Base-by-base conservation (phyloP, 2,888 invertebrate genomes). In the Apodemia duryi region DNA sequence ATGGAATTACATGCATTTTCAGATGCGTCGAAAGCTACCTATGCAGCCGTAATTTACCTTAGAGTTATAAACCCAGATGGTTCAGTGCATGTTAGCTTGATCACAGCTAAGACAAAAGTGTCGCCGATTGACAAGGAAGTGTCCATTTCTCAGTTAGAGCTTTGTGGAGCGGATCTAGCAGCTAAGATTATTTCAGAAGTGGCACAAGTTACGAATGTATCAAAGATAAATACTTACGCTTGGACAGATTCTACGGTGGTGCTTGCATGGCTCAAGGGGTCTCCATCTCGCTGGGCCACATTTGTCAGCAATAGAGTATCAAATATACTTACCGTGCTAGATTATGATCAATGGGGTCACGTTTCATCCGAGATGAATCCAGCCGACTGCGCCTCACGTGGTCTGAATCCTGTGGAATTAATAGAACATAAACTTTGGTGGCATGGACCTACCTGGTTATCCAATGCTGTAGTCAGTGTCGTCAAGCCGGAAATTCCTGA, bases 311-410 rank as follows among this genome's bases (percentile, higher is more conserved):
- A 71, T 32, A n/a, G 70, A 28, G 65, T 73, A 0, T 67, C 71
- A 0, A 71, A 70, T 7, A 74, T 78, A 6, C 63, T 74, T 10
- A 63, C 66, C 0, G 46, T 52, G 2, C 5, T 72, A n/a, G 65
- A 72, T 9, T 29, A 38, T 13, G 38, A n/a, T 1, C 65, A 65
- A 41, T 66, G 66, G 62, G 13, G 61, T 64, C 62, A 74, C 61
- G 70, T 75, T 3, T 4, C 54, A 11, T 69, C 72, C 0, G 35
- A 21, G 2, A 61, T 73, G 6, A 77, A 77, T 65, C 75, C 76
- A 2, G 76, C 75, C 1, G 76, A 77, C 64, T 57, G 52, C 9
- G 62, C 62, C 6, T 62, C 54, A 2, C 49, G 65, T 32, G 65
- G 65, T 11, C 13, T 60, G 21, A 57, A 32, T 6, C 29, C 62